Base-by-base conservation (phyloP, 2,113 vertebrate genomes). In the Panurus biarmicus region DNA sequence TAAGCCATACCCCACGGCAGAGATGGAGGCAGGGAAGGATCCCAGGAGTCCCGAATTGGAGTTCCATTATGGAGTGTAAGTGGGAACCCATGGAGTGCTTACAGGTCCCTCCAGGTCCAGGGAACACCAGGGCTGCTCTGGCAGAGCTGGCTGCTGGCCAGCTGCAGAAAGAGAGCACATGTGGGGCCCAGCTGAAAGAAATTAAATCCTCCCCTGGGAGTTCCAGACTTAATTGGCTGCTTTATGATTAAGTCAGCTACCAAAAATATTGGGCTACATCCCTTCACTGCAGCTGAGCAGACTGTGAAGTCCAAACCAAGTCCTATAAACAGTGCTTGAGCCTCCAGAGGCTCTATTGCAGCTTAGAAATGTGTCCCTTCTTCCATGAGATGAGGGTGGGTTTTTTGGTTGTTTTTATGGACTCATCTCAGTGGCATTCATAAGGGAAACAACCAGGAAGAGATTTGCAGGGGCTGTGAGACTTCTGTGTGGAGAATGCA, bases 61-160 rank as follows among this genome's bases (percentile, higher is more conserved):
- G 62, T 9, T 74, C 60, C 75, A 48, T 73, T 73, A 21, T 1
- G 70, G 82, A 62, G 11, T 26, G 11, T 36, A 25, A 94, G 88
- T 47, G 44, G 82, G 78, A 92, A 40, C 33, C 75, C 84, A 25
- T 1, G 0, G 76, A 71, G 65, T 53, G 69, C 57, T 78, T 13
- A 5, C 53, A 74, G 73, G 25, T 15, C 60, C 81, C 79, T 81
- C 51, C 80, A 81, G 83, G 60, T 67, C 17, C 36, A 78, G 66
- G 66, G 56, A 87, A 80, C 2, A 21, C 76, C 86, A 51, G 75
- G 57, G 57, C 64, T 81, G 81, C 93, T 91, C 53, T 56, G 58
- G 84, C 57, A 89, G 89, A 45, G 38, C 79, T 94, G 91, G 93
- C 90, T 93, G 77, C 51, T 77, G 65, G 87, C 90, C 92, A 93